Evolutionary conservation across 2,888 invertebrate species (phyloP).

Genomic region (Drosophila merina): DNA sequence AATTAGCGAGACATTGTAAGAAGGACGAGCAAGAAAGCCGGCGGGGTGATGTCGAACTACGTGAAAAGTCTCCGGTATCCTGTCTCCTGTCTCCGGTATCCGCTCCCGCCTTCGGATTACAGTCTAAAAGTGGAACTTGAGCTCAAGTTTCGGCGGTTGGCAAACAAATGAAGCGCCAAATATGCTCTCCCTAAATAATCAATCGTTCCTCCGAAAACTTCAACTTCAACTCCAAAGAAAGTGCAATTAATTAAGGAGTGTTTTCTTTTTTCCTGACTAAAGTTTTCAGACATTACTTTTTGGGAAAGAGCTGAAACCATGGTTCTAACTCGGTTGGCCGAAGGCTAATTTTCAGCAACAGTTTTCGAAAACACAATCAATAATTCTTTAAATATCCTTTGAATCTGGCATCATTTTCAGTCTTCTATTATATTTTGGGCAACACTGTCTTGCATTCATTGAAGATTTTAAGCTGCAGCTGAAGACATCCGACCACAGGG

Average conservation of each 20-base stretch:
- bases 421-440: neutral
- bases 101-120: conserved; percentile 19
- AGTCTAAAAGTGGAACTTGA: conserved; percentile 22
- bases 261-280: conserved; percentile 6
- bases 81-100: neutral
- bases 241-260: conserved; percentile 67
- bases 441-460: conserved; percentile 41
- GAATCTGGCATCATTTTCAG: neutral
- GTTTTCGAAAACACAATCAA: neutral
- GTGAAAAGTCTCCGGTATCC: conserved; percentile 8
- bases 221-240: conserved; percentile 51
- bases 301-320: conserved; percentile 3
- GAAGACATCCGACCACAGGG: conserved; percentile 42
- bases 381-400: neutral
- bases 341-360: neutral
- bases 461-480: conserved; percentile 26
- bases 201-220: conserved; percentile 48
- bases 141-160: conserved; percentile 26
- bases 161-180: conserved; percentile 46
- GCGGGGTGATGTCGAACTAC: conserved; percentile 2
- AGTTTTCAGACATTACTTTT: conserved; percentile 33
- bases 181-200: conserved; percentile 57
- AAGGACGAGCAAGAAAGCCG: conserved; percentile 14
- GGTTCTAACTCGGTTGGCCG: neutral
- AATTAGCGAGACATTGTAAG: conserved; percentile 58